Percentiles rank a stretch among this genome's conserved stretches.
Evolutionary conservation across 2,113 vertebrate species (phyloP).

Genomic region (Nesogale talazaci): DNA sequence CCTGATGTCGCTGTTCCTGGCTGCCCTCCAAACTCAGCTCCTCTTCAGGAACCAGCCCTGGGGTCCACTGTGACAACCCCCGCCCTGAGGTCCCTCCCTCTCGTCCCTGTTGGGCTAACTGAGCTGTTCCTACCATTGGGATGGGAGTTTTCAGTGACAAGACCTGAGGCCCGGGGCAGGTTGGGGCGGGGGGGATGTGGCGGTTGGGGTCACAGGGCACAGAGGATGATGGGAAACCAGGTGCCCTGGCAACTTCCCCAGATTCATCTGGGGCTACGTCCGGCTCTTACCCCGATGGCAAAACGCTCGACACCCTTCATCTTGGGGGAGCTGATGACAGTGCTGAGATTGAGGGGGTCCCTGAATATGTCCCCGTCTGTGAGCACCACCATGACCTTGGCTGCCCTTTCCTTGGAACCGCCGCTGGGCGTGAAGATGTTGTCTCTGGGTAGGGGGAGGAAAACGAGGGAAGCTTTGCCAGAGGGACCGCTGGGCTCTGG

Average conservation of each 20-base stretch:
- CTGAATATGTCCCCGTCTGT: constrained; percentile 87
- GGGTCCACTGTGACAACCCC: neutral
- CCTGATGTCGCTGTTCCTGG: neutral
- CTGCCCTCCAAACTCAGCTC: neutral
- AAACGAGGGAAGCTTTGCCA: neutral
- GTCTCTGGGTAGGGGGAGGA: constrained; percentile 79
- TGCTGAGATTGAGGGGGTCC: constrained; percentile 79
- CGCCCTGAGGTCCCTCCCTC: neutral
- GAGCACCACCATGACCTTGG: constrained; percentile 88
- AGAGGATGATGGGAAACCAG: neutral
- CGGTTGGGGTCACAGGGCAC: too few relatives aligned
- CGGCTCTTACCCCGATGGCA: constrained; percentile 86
- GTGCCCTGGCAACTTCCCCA: neutral
- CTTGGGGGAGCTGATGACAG: constrained; percentile 82
- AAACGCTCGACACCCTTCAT: constrained; percentile 85
- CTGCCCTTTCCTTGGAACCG: constrained; percentile 84
- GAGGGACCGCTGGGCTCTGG: neutral
- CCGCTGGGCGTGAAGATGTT: constrained; percentile 83
- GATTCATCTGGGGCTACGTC: neutral
- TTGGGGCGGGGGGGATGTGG: neutral
- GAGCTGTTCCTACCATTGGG: neutral
- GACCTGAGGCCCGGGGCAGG: neutral
- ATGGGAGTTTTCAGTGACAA: neutral
- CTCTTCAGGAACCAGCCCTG: neutral
- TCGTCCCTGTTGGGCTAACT: neutral